These are phyloP conservation scores for Holotrichia oblita DNA, from an alignment of 1,140 invertebrate species.

Conservation along the genomic window DNA sequence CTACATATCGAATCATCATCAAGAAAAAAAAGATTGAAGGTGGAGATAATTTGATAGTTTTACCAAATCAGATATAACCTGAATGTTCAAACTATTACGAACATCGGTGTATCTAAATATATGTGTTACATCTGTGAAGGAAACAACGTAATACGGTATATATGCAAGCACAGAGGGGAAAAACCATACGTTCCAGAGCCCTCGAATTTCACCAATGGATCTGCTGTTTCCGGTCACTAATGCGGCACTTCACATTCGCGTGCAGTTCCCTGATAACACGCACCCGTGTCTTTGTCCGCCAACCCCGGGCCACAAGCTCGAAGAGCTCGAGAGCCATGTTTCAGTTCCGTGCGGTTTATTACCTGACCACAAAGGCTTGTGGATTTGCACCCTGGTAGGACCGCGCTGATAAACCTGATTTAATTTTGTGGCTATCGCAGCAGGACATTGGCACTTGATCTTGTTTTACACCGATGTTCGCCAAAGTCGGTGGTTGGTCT, in stretches of 20 bases:
- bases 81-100: too few relatives aligned
- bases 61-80: too few relatives aligned
- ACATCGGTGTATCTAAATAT: background rate
- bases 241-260: constrained; percentile 49
- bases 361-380: constrained; percentile 48
- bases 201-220: constrained; percentile 42
- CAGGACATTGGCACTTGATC: constrained; percentile 52
- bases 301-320: background rate
- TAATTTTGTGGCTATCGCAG: constrained; percentile 54
- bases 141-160: constrained; percentile 10
- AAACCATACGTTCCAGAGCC: constrained; percentile 25
- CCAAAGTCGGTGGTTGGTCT: constrained; percentile 35
- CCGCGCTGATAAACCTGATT: constrained; percentile 54
- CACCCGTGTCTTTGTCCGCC: constrained; percentile 45
- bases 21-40: too few relatives aligned
- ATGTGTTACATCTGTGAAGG: background rate
- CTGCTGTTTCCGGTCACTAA: constrained; percentile 45
- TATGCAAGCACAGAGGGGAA: background rate
- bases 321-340: constrained; percentile 41
- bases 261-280: constrained; percentile 50
- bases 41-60: too few relatives aligned
- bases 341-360: constrained; percentile 50
- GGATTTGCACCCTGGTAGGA: constrained; percentile 48
- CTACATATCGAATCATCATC: too few relatives aligned
- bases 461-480: constrained; percentile 53